Evolutionary conservation across 2,888 invertebrate species (phyloP).

Genomic region (Drosophila cracens): DNA sequence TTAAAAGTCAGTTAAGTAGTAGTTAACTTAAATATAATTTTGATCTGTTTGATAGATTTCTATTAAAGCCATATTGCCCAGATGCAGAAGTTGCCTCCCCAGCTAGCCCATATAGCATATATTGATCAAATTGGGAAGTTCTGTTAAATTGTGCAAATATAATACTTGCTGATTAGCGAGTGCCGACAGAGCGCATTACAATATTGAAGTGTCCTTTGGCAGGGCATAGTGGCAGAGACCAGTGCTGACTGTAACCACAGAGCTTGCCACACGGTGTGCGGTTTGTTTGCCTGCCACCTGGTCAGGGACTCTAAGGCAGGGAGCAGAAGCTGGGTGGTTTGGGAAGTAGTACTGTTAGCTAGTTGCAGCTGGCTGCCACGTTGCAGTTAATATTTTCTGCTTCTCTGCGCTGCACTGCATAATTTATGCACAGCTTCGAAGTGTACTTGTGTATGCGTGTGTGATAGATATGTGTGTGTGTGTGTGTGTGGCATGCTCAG

Average conservation of each 20-base stretch:
- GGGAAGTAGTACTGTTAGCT: conserved; percentile 13
- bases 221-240: conserved; percentile 5
- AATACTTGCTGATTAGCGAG: neutral
- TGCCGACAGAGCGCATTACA: conserved; percentile 8
- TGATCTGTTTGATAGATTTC: neutral
- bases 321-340: conserved; percentile 1
- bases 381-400: conserved; percentile 75
- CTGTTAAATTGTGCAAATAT: neutral
- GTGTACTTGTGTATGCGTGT: conserved; percentile 26
- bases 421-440: conserved; percentile 68
- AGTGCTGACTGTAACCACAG: conserved; percentile 40
- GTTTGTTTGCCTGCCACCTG: conserved; percentile 76
- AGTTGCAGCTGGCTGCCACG: conserved; percentile 46
- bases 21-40: neutral
- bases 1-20: neutral
- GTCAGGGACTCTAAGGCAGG: conserved; percentile 30
- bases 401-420: conserved; percentile 74
- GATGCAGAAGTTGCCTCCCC: neutral
- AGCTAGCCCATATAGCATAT: neutral
- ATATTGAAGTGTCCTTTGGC: conserved; percentile 12
- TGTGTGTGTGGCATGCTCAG: conserved; percentile 47
- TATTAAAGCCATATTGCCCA: neutral
- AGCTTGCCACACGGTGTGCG: conserved; percentile 60
- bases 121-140: neutral
- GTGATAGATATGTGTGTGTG: conserved; percentile 13